phyloP scores from a whole-genome alignment of 2,888 invertebrate genomes.

The Dryadula phaetusa region DNA sequence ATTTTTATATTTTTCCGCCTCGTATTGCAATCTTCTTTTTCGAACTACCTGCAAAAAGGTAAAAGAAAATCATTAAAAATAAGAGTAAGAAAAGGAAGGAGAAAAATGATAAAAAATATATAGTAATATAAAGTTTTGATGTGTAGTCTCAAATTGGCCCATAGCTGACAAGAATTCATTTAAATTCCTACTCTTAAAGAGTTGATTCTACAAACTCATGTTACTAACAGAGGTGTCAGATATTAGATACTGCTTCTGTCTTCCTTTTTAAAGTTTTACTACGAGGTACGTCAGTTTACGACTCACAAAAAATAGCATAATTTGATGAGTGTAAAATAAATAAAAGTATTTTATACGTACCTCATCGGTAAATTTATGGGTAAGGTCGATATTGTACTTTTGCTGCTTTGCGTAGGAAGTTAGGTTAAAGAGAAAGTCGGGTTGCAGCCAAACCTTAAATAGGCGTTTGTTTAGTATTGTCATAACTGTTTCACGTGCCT shows the following conservation, averaged over 20 bases:
- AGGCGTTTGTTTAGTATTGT: conserved; percentile 74
- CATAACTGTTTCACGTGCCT: conserved; percentile 79
- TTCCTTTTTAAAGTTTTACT: no score
- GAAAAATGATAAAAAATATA: no score
- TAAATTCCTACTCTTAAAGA: no score
- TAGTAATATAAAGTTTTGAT: no score
- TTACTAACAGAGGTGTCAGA: no score
- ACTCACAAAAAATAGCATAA: neutral
- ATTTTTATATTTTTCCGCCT: conserved; percentile 52
- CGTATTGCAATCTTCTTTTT: conserved; percentile 64
- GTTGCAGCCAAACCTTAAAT: conserved; percentile 86
- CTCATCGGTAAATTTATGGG: conserved; percentile 86
- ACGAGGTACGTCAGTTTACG: no score
- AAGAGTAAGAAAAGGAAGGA: neutral
- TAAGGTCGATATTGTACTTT: conserved; percentile 80
- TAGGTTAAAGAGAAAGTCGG: conserved; percentile 85
- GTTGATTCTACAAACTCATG: no score
- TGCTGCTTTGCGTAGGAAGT: conserved; percentile 83
- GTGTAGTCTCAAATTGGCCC: no score
- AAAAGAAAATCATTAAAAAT: neutral
- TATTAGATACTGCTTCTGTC: no score
- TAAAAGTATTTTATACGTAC: conserved; percentile 47
- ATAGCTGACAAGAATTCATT: no score
- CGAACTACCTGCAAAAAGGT: conserved; percentile 65
- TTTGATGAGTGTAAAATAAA: neutral